A percentile compares a stretch with the other conserved stretches of the same genome.
phyloP scores from a whole-genome alignment of 1,140 invertebrate species.

The Bombus impatiens region DNA sequence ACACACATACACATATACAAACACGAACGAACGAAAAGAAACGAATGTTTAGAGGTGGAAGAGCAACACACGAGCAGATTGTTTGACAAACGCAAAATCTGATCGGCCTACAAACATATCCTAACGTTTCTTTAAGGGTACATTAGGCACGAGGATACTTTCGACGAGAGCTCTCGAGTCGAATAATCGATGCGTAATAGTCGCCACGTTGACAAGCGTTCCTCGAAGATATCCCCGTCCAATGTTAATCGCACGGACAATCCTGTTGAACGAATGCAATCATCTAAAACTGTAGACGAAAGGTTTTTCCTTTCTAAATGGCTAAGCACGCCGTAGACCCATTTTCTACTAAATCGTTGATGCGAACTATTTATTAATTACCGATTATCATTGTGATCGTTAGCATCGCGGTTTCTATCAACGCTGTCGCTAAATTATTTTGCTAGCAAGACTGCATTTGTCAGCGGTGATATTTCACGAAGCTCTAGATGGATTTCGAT shows the following conservation, averaged over 20 bases:
- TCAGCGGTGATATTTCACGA: not conserved
- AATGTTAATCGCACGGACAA: conserved; percentile 61
- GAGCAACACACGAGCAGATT: not conserved
- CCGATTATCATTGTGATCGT: conserved; percentile 24
- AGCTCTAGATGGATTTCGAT: not conserved
- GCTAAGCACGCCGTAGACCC: conserved; percentile 49
- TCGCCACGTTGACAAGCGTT: not conserved
- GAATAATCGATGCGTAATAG: not conserved
- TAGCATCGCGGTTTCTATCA: not conserved
- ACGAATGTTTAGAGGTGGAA: not conserved
- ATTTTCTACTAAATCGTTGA: conserved; percentile 54
- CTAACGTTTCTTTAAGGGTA: conserved; percentile 48
- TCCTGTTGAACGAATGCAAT: conserved; percentile 65
- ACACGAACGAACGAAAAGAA: no score
- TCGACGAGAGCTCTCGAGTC: conserved; percentile 20
- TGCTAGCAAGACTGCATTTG: not conserved
- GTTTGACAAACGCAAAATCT: conserved; percentile 30
- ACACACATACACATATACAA: rapidly evolving
- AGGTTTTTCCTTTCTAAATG: conserved; percentile 57
- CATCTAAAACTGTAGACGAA: conserved; percentile 47
- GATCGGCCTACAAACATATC: conserved; percentile 62
- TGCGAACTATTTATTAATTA: conserved; percentile 22
- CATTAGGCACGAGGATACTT: conserved; percentile 35
- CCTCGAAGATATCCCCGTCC: conserved; percentile 27
- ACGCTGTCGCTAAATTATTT: conserved; percentile 2